Conservation (phyloP, 2,888 invertebrate genomes). For the Tortricodes alternella region DNA sequence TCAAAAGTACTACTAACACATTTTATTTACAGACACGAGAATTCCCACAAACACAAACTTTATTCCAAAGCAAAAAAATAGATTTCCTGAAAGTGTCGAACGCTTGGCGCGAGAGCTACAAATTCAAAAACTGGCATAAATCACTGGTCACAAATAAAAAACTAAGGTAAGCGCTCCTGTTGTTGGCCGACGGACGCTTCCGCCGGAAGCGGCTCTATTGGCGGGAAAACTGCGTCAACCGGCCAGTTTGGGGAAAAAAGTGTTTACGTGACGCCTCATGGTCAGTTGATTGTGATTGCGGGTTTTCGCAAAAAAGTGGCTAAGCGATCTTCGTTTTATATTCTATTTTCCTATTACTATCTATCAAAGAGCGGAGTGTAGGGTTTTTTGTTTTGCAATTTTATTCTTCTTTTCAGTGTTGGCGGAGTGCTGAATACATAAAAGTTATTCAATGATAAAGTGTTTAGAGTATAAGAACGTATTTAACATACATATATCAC, state of each 20-base stretch:
- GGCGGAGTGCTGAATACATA: too few relatives aligned
- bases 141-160: conserved; percentile 78
- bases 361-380: neutral
- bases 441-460: too few relatives aligned
- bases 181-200: conserved; percentile 71
- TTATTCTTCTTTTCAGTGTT: too few relatives aligned
- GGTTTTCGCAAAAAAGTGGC: conserved; percentile 1
- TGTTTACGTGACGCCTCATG: conserved; percentile 41
- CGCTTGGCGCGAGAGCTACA: conserved; percentile 65
- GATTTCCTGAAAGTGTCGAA: conserved; percentile 66
- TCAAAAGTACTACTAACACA: neutral
- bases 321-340: neutral
- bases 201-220: conserved; percentile 75
- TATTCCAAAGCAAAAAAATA: conserved; percentile 44
- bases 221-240: conserved; percentile 74
- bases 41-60: conserved; percentile 12
- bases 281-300: conserved; percentile 23
- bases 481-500: too few relatives aligned
- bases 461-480: too few relatives aligned
- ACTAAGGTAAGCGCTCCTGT: conserved; percentile 81
- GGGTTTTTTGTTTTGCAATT: too few relatives aligned
- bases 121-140: conserved; percentile 80
- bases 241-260: conserved; percentile 71
- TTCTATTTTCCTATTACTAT: neutral
- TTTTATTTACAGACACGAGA: conserved; percentile 31